Percentiles rank a stretch among this genome's conserved stretches.
phyloP scores from a whole-genome alignment of 2,113 vertebrate species.

The Stercorarius parasiticus region DNA sequence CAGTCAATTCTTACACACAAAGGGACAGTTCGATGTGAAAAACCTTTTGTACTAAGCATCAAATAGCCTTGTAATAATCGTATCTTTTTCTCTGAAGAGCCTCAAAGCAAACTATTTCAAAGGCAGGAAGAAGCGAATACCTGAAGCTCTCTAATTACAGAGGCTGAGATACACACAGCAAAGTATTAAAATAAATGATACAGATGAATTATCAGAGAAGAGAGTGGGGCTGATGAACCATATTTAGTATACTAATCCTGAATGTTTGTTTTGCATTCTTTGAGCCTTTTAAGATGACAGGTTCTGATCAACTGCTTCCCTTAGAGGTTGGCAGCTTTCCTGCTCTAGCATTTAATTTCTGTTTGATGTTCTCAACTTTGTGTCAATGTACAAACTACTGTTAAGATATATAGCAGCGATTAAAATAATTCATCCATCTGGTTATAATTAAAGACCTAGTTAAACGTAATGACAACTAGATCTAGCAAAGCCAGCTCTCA shows the following conservation, averaged over 20 bases:
- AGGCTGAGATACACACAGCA: conserved; percentile 67
- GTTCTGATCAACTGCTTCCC: conserved; percentile 84
- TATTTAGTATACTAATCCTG: conserved; percentile 77
- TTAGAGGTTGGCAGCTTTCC: conserved; percentile 80
- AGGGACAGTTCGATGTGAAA: not conserved
- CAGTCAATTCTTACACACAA: not conserved
- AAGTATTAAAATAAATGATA: conserved; percentile 79
- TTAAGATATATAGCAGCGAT: conserved; percentile 80
- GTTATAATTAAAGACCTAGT: conserved; percentile 82
- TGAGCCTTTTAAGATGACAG: conserved; percentile 82
- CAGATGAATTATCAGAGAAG: conserved; percentile 76
- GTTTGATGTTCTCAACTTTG: conserved; percentile 82
- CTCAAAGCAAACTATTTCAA: conserved; percentile 77
- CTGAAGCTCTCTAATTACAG: conserved; percentile 80
- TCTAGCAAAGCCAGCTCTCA: conserved; percentile 71
- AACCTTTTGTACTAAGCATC: conserved; percentile 63
- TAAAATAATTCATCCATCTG: conserved; percentile 85
- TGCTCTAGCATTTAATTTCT: conserved; percentile 76
- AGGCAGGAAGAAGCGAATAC: conserved; percentile 75
- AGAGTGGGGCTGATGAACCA: conserved; percentile 70
- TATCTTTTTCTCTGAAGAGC: conserved; percentile 54
- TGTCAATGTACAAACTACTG: conserved; percentile 81
- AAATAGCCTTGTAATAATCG: conserved; percentile 59
- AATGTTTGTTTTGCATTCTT: conserved; percentile 82
- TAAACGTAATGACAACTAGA: conserved; percentile 80